Percentiles rank a stretch among this genome's conserved stretches.
phyloP scores from a whole-genome alignment of 1,140 invertebrate species.

The Streblospio benedicti region DNA sequence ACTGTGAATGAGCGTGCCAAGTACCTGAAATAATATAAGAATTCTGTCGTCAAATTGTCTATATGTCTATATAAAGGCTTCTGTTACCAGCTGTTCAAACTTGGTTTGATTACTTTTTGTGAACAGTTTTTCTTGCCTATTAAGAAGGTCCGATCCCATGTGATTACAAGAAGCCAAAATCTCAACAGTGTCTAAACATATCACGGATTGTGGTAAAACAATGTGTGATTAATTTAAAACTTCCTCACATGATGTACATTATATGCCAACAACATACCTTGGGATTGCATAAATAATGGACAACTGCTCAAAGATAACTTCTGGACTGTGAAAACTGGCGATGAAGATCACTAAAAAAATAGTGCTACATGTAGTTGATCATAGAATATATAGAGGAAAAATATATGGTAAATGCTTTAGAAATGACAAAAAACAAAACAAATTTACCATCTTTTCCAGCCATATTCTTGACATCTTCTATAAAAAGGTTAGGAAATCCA shows the following conservation, averaged over 20 bases:
- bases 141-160: too few relatives aligned
- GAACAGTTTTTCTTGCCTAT: too few relatives aligned
- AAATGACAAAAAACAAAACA: not conserved
- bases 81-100: too few relatives aligned
- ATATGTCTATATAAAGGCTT: not conserved
- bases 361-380: not conserved
- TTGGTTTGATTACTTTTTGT: too few relatives aligned
- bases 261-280: conserved; percentile 27
- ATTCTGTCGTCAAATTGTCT: not conserved
- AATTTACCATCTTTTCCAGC: conserved; percentile 43
- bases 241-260: too few relatives aligned
- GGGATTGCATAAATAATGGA: conserved; percentile 46
- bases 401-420: not conserved
- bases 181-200: too few relatives aligned
- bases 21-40: conserved; percentile 31
- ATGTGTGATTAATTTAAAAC: too few relatives aligned
- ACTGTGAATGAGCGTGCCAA: conserved; percentile 43
- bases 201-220: too few relatives aligned
- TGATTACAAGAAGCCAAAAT: too few relatives aligned
- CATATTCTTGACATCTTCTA: conserved; percentile 43
- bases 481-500: conserved; percentile 47
- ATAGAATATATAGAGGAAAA: not conserved
- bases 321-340: conserved; percentile 44
- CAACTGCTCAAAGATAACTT: conserved; percentile 46
- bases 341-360: conserved; percentile 42